Conservation (phyloP, 2,888 invertebrate genomes). For the Nephrocerus scutellatus region DNA sequence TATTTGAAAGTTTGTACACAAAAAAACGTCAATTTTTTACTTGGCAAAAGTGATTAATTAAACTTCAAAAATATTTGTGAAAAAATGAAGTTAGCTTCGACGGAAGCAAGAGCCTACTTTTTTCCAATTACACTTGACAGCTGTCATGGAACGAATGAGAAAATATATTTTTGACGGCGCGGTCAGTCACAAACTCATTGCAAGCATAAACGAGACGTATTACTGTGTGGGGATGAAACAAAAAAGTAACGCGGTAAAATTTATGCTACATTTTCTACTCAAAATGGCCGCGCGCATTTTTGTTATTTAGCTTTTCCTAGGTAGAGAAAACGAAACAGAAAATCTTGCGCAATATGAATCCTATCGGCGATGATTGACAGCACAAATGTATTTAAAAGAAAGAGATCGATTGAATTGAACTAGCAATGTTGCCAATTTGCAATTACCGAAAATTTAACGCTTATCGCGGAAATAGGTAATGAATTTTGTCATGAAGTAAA, state of each 20-base stretch:
- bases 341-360: no score
- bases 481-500: no score
- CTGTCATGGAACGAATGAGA: constrained; percentile 25
- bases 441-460: no score
- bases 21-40: constrained; percentile 24
- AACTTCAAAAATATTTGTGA: constrained; percentile 24
- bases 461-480: no score
- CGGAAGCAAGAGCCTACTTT: constrained; percentile 8
- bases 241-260: constrained; percentile 23
- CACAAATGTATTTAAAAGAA: constrained; percentile 6
- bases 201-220: constrained; percentile 5
- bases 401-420: no score
- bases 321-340: no score
- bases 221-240: constrained; percentile 13
- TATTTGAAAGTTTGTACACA: constrained; percentile 19
- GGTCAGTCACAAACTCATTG: constrained; percentile 1
- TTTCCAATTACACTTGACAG: constrained; percentile 22
- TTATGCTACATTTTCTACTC: no score
- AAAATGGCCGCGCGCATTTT: constrained; percentile 28
- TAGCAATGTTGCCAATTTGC: no score
- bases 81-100: constrained; percentile 14
- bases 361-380: constrained; percentile 20
- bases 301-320: no score
- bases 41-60: constrained; percentile 22
- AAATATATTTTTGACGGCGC: constrained; percentile 10